phyloP scores from a whole-genome alignment of 2,113 vertebrate genomes.

The Brachyistius frenatus region DNA sequence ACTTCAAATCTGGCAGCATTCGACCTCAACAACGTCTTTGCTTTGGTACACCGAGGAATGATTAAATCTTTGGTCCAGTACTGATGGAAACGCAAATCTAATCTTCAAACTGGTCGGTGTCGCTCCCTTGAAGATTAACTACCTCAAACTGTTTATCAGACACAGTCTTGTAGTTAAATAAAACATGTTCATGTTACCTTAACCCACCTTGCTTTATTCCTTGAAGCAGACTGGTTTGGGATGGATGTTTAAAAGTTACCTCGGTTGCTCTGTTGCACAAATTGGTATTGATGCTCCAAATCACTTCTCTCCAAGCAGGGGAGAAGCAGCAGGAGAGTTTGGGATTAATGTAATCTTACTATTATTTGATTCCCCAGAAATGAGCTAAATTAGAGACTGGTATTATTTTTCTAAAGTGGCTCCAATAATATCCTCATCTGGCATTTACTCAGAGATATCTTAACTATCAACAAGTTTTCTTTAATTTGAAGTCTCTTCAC shows the following conservation, averaged over 20 bases:
- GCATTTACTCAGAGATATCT: background rate
- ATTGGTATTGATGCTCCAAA: background rate
- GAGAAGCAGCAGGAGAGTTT: background rate
- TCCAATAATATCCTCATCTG: background rate
- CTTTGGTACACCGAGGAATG: constrained; percentile 80
- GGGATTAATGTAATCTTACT: constrained; percentile 21
- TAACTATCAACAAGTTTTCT: background rate
- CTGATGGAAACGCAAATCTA: constrained; percentile 76
- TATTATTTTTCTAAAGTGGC: background rate
- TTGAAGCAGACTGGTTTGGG: constrained; percentile 2
- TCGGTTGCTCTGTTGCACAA: background rate
- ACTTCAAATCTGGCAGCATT: constrained; percentile 84
- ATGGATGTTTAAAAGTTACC: background rate
- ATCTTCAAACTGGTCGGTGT: constrained; percentile 66
- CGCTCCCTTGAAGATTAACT: constrained; percentile 80
- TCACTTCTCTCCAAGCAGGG: background rate
- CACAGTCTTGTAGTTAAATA: constrained; percentile 69
- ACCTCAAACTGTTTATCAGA: constrained; percentile 72
- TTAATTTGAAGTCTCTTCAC: background rate
- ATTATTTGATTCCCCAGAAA: background rate
- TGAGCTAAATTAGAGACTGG: constrained; percentile 22
- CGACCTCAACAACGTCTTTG: constrained; percentile 86
- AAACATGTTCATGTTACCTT: constrained; percentile 42
- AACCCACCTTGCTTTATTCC: constrained; percentile 32
- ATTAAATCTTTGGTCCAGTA: constrained; percentile 80